Evolutionary conservation across 2,888 invertebrate species (phyloP), one percentile per base, ranked within the genome.

Genomic region (Dicyrtoma fusca): DNA sequence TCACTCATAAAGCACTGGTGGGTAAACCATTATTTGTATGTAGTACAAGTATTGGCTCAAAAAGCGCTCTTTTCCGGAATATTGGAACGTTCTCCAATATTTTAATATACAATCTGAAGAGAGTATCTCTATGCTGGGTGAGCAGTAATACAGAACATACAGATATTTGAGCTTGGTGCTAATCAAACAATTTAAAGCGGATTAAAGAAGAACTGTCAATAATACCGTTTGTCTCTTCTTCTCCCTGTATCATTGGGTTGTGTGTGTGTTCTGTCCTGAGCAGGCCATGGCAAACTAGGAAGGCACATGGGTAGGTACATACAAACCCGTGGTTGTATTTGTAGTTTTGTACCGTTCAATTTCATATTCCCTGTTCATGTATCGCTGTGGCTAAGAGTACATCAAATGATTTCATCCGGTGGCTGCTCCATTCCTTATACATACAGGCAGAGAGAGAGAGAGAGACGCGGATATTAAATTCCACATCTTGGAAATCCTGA

Each of bases 141-240:
- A n/a, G n/a, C n/a, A n/a, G n/a, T n/a, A n/a, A n/a, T 34, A 34
- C 63, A 45, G 19, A 25, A 47, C 26, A 65, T 8, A 34, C 25
- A 23, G 26, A 47, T 51, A 51, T 17, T 51, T 26, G 49, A n/a
- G 19, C 49, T 23, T 23, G 23, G 73, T 69, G 65, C 69, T 73
- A 73, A 73, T 73, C 73, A 73, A 73, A 73, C 73, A 73, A 69
- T 73, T 73, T 73, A 69, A 69, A 69, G 61, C 62, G 73, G 73
- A 73, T 73, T 73, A 73, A 51, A 65, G 47, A 51, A 61, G 61
- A 21, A 44, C 44, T 61, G 61, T 61, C 61, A 61, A 42, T 61
- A 61, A 44, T 61, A 61, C 61, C 61, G 19, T 19, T 17, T 14
- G n/a, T 61, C 21, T 44, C 47, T 44, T 26, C 63, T 21, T 10